phyloP scores from a whole-genome alignment of 1,140 invertebrate species.

The Plutomurus gul region DNA sequence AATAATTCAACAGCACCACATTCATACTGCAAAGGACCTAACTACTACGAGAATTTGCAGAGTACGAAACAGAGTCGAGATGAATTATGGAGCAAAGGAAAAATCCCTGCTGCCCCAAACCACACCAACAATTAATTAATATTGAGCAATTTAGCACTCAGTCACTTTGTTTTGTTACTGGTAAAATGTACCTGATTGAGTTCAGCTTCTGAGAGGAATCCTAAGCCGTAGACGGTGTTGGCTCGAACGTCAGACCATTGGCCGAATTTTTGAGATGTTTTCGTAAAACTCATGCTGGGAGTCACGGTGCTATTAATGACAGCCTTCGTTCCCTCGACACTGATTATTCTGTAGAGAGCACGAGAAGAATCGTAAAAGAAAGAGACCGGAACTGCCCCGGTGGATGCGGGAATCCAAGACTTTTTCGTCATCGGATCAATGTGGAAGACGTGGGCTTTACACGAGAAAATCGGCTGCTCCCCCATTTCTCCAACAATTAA shows the following conservation, averaged over 20 bases:
- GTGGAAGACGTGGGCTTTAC: slow-evolving; percentile 88
- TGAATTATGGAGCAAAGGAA: no score
- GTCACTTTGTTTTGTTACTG: no score
- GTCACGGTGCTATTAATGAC: slow-evolving; percentile 98
- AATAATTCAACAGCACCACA: background rate
- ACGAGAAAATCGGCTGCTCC: slow-evolving; percentile 50
- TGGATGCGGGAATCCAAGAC: slow-evolving; percentile 97
- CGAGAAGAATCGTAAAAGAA: slow-evolving; percentile 98
- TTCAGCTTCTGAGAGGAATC: slow-evolving; percentile 92
- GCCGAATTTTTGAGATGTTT: slow-evolving; percentile 98
- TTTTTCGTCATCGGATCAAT: slow-evolving; percentile 98
- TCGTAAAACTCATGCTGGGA: slow-evolving; percentile 97
- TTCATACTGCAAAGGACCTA: background rate
- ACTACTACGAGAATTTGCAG: no score
- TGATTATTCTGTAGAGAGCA: slow-evolving; percentile 94
- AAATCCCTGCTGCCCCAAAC: no score
- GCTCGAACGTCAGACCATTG: slow-evolving; percentile 96
- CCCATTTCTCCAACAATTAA: slow-evolving; percentile 32
- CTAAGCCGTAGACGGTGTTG: slow-evolving; percentile 96
- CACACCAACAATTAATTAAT: no score
- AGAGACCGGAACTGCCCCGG: slow-evolving; percentile 90
- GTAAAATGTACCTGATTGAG: slow-evolving; percentile 75
- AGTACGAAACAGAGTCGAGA: no score
- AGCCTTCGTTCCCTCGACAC: slow-evolving; percentile 95
- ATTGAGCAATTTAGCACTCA: no score